These are phyloP conservation scores for Syrmaticus mikado DNA, from an alignment of 2,113 vertebrate species.

Conservation along the genomic window DNA sequence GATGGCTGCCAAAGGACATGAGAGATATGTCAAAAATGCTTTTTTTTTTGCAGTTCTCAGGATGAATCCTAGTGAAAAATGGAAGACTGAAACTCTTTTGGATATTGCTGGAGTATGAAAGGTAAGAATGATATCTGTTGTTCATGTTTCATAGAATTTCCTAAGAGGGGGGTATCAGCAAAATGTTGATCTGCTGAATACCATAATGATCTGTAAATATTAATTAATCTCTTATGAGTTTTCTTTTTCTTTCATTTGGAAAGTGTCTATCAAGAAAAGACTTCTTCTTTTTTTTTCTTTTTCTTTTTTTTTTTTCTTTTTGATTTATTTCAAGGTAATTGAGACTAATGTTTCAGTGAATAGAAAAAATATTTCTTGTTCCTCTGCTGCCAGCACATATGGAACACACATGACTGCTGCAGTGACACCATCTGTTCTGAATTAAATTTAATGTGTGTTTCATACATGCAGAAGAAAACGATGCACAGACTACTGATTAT, in stretches of 20 bases:
- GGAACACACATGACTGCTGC: neutral
- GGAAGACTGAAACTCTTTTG: neutral
- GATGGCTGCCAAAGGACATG: fast-evolving
- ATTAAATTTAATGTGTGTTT: neutral
- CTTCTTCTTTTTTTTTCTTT: neutral
- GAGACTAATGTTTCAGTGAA: neutral
- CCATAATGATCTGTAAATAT: neutral
- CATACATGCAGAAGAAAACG: neutral
- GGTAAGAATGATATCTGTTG: neutral
- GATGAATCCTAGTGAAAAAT: neutral
- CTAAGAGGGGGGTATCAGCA: neutral
- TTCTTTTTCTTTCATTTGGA: neutral
- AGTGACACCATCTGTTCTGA: neutral
- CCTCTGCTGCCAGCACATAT: neutral
- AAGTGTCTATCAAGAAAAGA: neutral
- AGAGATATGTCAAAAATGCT: neutral
- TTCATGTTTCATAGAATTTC: neutral
- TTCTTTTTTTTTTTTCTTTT: neutral
- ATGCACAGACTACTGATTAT: neutral
- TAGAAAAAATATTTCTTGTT: neutral
- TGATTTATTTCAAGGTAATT: neutral
- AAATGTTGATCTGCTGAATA: neutral
- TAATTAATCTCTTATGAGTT: neutral
- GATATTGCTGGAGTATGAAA: neutral
- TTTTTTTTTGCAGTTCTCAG: neutral